Evolutionary conservation across 2,113 vertebrate species (phyloP), one percentile per base, ranked within the genome.

Genomic region (Carassius carassius): DNA sequence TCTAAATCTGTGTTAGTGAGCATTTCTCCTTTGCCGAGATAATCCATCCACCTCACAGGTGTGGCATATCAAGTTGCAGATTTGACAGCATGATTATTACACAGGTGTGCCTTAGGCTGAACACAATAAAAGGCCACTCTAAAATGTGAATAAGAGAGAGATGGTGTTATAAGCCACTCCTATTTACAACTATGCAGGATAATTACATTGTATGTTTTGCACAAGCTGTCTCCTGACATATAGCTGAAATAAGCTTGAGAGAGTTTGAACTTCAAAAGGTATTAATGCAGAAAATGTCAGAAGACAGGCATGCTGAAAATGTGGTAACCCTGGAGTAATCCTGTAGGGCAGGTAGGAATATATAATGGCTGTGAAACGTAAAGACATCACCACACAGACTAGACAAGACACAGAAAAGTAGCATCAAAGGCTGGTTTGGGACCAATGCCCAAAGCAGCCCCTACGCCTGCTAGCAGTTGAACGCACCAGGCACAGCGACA

Each of bases 401-500:
- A 51, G 21, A 35, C 4, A 67, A 32, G 17, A 60, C 41, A 83
- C 56, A 79, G 65, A 65, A 63, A 32, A 62, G 51, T 25, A 70
- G 63, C n/a, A 77, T 78, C 23, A 63, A 49, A 54, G 70, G 14
- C 65, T 83, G 51, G 44, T 60, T 75, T 32, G 82, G 10, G 37
- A 70, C 9, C 41, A 44, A 37, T 47, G 56, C 41, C 25, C 29
- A 67, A 10, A 35, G 17, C 47, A 78, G 74, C 9, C 75, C 47
- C 21, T 51, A 23, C 14, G 1, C 32, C 13, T 10, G 35, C 7
- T 23, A 21, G 23, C 23, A 41, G 41, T 37, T 47, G 14, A 47
- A 84, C 87, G 86, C 90, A 99, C 98, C 98, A 96, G 98, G 98
- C 91, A 99, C 96, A 0, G 96, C 94, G 86, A 99, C 94, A 0